These are phyloP conservation scores for Steatornis caripensis DNA, from an alignment of 2,113 vertebrate species.

Conservation along the genomic window DNA sequence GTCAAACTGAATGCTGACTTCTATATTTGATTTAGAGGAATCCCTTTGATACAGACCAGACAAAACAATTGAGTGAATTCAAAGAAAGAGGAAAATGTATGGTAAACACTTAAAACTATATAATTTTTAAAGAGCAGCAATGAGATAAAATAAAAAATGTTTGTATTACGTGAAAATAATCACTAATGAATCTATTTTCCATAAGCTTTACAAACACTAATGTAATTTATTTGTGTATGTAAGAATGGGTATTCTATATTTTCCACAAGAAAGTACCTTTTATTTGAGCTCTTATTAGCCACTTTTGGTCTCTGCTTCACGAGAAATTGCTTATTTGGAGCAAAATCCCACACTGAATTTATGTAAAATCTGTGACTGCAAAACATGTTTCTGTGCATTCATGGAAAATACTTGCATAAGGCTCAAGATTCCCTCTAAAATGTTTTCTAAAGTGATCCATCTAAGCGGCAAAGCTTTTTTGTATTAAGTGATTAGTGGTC, in stretches of 20 bases:
- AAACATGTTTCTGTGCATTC: neutral
- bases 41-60: neutral
- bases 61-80: neutral
- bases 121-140: neutral
- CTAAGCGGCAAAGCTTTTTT: neutral
- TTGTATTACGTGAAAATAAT: neutral
- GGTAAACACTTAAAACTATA: neutral
- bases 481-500: neutral
- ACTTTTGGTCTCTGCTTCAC: neutral
- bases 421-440: neutral
- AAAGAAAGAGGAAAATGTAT: neutral
- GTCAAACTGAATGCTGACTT: constrained; percentile 14
- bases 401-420: neutral
- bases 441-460: neutral
- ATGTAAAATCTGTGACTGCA: neutral
- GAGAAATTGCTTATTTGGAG: neutral
- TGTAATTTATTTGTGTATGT: neutral
- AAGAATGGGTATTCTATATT: neutral
- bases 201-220: neutral
- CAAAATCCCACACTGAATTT: neutral
- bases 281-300: neutral
- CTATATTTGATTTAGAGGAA: neutral
- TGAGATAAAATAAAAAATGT: neutral
- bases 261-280: neutral
- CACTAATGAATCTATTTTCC: neutral